These are phyloP conservation scores for Centruroides sculpturatus DNA, from an alignment of 1,140 invertebrate species.

Conservation along the genomic window DNA sequence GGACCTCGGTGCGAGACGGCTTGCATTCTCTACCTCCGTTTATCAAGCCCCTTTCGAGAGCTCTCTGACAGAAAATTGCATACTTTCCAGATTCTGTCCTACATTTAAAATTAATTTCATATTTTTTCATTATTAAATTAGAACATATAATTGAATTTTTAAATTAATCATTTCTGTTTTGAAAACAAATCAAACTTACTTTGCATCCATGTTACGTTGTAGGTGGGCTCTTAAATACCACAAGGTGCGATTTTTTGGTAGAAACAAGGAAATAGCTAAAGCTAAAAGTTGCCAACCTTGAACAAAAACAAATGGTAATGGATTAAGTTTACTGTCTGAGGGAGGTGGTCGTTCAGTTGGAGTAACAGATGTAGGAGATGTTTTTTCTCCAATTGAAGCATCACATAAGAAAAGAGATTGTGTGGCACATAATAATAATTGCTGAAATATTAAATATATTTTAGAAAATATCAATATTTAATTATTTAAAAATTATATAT, in stretches of 20 bases:
- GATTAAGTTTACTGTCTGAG: conserved; percentile 23
- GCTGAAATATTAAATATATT: conserved; percentile 31
- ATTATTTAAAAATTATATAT: neutral
- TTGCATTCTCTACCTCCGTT: conserved; percentile 75
- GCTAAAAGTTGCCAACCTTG: conserved; percentile 91
- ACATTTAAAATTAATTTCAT: no score
- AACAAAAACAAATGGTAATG: conserved; percentile 63
- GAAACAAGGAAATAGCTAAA: conserved; percentile 78
- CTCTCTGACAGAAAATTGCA: conserved; percentile 84
- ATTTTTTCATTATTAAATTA: no score
- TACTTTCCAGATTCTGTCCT: conserved; percentile 75
- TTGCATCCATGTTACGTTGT: conserved; percentile 74
- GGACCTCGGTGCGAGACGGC: conserved; percentile 87
- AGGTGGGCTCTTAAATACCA: conserved; percentile 90
- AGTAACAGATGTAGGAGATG: conserved; percentile 13
- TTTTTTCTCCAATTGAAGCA: conserved; percentile 27
- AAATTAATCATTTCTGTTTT: no score
- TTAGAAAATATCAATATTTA: no score
- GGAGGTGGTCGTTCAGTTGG: conserved; percentile 20
- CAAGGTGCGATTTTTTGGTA: conserved; percentile 77
- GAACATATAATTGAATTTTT: no score
- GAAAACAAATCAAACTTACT: conserved; percentile 24
- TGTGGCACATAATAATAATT: conserved; percentile 89
- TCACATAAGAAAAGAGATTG: conserved; percentile 94
- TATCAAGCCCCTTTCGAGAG: conserved; percentile 68